phyloP scores from a whole-genome alignment of 2,797 vertebrate species.

The Strix occidentalis region DNA sequence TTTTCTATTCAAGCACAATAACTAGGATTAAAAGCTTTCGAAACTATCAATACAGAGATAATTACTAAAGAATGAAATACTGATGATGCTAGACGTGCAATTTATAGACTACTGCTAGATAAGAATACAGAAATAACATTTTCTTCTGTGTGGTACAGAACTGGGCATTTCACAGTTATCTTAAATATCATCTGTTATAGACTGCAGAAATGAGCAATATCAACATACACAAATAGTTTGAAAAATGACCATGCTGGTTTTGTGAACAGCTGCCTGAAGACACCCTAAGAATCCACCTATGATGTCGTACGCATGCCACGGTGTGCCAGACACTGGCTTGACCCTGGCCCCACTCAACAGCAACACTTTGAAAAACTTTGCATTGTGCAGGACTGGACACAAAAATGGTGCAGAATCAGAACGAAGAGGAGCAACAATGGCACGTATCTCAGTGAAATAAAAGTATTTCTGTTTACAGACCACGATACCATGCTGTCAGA shows the following conservation, averaged over 20 bases:
- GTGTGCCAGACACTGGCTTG: neutral
- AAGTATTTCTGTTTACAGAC: neutral
- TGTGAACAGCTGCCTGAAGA: neutral
- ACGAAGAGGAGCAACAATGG: neutral
- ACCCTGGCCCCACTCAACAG: neutral
- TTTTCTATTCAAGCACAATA: neutral
- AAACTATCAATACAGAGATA: neutral
- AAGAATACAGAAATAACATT: neutral
- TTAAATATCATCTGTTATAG: neutral
- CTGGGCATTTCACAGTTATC: neutral
- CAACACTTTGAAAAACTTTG: neutral
- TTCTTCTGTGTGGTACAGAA: neutral
- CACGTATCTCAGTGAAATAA: neutral
- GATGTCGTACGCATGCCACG: fast-evolving
- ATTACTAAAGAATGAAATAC: neutral
- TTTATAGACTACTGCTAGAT: neutral
- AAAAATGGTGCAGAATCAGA: neutral
- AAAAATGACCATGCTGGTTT: neutral
- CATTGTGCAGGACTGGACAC: neutral
- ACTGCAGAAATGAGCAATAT: neutral
- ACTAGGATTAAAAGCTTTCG: neutral
- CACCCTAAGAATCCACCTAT: neutral
- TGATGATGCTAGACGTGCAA: neutral
- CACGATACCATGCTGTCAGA: neutral
- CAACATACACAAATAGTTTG: neutral